These are phyloP conservation scores for Scortum barcoo DNA, from an alignment of 2,113 vertebrate genomes.

Conservation along the genomic window DNA sequence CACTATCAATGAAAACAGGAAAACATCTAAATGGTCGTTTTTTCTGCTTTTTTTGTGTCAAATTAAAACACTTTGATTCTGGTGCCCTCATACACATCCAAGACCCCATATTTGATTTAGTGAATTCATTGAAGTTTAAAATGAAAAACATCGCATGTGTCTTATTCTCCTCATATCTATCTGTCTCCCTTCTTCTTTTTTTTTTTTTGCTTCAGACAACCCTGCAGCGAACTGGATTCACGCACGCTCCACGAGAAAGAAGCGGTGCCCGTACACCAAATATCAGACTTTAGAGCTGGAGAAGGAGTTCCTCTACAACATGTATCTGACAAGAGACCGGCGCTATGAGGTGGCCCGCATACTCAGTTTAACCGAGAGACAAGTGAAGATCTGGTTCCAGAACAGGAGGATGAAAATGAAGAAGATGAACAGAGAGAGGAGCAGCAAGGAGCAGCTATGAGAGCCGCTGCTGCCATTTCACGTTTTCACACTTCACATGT, in stretches of 20 bases:
- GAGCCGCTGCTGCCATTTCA: constrained; percentile 10
- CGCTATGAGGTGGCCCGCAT: constrained; percentile 98
- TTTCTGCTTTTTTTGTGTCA: constrained; percentile 13
- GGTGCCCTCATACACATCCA: too few species aligned
- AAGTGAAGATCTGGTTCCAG: constrained; percentile 99
- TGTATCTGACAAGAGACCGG: constrained; percentile 98
- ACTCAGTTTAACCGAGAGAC: constrained; percentile 97
- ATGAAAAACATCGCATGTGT: neutral
- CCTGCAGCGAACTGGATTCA: constrained; percentile 99
- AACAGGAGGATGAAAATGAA: constrained; percentile 99
- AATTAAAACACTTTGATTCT: neutral
- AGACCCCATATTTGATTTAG: too few species aligned
- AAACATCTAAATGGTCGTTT: constrained; percentile 4
- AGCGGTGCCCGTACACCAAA: constrained; percentile 98
- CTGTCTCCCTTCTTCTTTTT: neutral
- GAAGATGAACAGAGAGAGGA: constrained; percentile 97
- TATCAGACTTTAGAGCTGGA: constrained; percentile 99
- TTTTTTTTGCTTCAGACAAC: constrained; percentile 87
- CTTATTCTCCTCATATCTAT: constrained; percentile 6
- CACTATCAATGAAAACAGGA: neutral
- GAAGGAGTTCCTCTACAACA: constrained; percentile 99
- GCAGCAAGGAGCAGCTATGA: constrained; percentile 89
- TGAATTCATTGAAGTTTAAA: neutral
- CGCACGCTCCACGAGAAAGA: constrained; percentile 97
- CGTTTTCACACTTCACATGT: constrained; percentile 13